These are phyloP conservation scores for Typhlomys cinereus DNA, from an alignment of 2,113 vertebrate species.

Conservation along the genomic window DNA sequence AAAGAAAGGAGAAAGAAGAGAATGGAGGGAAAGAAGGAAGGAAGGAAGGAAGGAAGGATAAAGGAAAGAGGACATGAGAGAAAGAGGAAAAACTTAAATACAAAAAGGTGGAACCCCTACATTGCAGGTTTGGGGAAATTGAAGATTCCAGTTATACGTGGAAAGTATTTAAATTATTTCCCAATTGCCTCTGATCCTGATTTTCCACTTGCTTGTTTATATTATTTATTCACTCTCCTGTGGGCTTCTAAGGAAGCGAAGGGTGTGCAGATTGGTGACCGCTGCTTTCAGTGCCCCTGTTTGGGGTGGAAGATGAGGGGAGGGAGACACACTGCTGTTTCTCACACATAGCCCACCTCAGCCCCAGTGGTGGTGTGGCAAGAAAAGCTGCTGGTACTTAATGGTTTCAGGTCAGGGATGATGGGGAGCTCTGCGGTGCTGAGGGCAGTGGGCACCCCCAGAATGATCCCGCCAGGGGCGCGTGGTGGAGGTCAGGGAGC, in stretches of 20 bases:
- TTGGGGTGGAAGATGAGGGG: neutral
- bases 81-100: neutral
- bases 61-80: no score
- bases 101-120: neutral
- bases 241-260: neutral
- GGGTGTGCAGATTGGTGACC: neutral
- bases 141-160: neutral
- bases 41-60: no score
- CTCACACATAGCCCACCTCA: no score
- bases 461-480: neutral
- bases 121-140: neutral
- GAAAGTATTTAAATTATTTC: neutral
- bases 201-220: neutral
- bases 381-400: neutral
- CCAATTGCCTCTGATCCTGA: no score
- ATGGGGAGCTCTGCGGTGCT: neutral
- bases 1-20: neutral
- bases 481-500: no score
- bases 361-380: neutral
- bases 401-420: neutral
- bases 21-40: neutral
- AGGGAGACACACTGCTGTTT: no score
- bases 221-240: neutral
- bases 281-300: neutral
- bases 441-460: neutral